Evolutionary conservation across 92 coral and sea anemone genomes (phyloP).

Genomic region (Porites lobata): DNA sequence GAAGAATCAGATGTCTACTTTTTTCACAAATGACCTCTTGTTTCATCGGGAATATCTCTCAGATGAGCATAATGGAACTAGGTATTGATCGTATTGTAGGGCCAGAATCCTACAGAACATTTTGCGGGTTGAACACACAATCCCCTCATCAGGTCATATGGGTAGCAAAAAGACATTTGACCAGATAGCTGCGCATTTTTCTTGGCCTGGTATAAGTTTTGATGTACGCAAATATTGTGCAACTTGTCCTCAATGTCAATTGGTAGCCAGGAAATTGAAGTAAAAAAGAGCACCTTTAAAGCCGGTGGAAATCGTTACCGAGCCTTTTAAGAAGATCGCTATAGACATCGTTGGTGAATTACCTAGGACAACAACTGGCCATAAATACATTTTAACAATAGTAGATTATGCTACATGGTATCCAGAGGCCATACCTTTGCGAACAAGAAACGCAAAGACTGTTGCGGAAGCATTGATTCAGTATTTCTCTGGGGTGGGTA

Average conservation of each 20-base stretch:
- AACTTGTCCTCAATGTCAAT: slow-evolving; percentile 69
- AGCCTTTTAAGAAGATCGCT: slow-evolving; percentile 66
- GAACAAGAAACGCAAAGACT: slow-evolving; percentile 33
- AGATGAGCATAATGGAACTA: slow-evolving; percentile 37
- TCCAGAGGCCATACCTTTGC: slow-evolving; percentile 68
- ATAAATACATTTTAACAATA: slow-evolving; percentile 58
- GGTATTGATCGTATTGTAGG: slow-evolving; percentile 42
- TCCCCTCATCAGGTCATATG: too few relatives aligned
- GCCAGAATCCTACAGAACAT: slow-evolving; percentile 46
- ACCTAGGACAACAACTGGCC: slow-evolving; percentile 56
- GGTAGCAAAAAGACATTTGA: too few relatives aligned
- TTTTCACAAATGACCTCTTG: slow-evolving; percentile 32
- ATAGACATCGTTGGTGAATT: slow-evolving; percentile 67
- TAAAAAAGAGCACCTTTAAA: slow-evolving; percentile 50
- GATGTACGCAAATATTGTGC: background rate
- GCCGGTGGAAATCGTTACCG: slow-evolving; percentile 45
- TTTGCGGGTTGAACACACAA: too few relatives aligned
- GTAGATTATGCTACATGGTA: slow-evolving; percentile 21
- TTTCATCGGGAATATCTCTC: slow-evolving; percentile 53
- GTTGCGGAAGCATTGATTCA: slow-evolving; percentile 65
- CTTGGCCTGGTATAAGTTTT: too few relatives aligned
- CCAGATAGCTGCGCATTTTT: background rate
- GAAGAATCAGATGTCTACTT: slow-evolving; percentile 65
- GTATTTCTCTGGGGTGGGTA: slow-evolving; percentile 37
- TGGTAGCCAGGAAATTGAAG: slow-evolving; percentile 58